These are phyloP conservation scores for Xenopus laevis DNA, from an alignment of 2,113 vertebrate genomes.

Conservation along the genomic window DNA sequence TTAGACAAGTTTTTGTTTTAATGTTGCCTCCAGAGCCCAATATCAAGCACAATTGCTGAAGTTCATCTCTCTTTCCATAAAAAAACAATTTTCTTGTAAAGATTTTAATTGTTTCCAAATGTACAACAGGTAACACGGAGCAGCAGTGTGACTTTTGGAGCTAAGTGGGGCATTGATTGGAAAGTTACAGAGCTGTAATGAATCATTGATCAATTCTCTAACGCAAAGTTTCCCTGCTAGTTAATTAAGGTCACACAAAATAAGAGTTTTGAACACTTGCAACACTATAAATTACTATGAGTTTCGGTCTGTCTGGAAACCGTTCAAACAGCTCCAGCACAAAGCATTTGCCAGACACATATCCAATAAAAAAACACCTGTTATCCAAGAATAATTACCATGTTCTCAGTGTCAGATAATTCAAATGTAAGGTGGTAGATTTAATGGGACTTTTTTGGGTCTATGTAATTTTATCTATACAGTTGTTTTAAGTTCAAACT, in stretches of 20 bases:
- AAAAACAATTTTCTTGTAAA: too few relatives aligned
- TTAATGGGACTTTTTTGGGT: too few relatives aligned
- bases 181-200: slow-evolving; percentile 35
- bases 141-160: slow-evolving; percentile 9
- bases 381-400: too few relatives aligned
- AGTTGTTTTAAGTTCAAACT: too few relatives aligned
- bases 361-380: too few relatives aligned
- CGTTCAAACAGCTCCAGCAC: not conserved
- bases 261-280: slow-evolving; percentile 13
- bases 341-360: too few relatives aligned
- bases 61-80: not conserved
- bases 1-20: slow-evolving; percentile 15
- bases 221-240: slow-evolving; percentile 21
- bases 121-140: slow-evolving; percentile 5
- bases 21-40: slow-evolving; percentile 17
- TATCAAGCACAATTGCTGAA: not conserved
- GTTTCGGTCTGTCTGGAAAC: slow-evolving; percentile 1
- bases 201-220: slow-evolving; percentile 34
- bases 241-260: slow-evolving; percentile 40
- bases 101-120: not conserved
- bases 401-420: too few relatives aligned
- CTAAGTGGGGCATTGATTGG: slow-evolving; percentile 36
- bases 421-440: too few relatives aligned
- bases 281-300: not conserved
- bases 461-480: too few relatives aligned